These are phyloP conservation scores for Chelonia mydas DNA, from an alignment of 2,797 vertebrate species.

Conservation along the genomic window DNA sequence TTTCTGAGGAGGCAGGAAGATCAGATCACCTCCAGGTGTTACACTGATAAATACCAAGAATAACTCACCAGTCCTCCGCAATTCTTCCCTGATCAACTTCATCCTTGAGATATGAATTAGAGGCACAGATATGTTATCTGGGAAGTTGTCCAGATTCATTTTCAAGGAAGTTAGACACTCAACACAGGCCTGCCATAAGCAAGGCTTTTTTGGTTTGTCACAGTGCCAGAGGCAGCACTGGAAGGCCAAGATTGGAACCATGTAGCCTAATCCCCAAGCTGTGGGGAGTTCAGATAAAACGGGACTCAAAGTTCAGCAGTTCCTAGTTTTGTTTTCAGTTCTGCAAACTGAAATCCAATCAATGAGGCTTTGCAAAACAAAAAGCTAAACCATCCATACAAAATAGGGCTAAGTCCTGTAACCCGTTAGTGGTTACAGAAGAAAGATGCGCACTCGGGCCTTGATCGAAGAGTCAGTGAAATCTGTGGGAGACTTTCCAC, in stretches of 20 bases:
- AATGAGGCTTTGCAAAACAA: conserved; percentile 11
- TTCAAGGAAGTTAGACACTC: conserved; percentile 43
- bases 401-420: not conserved
- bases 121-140: conserved; percentile 42
- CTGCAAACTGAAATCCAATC: conserved; percentile 1
- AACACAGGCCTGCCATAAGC: conserved; percentile 4
- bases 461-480: not conserved
- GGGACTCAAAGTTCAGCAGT: not conserved
- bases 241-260: not conserved
- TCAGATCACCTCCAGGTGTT: conserved; percentile 71
- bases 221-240: not conserved
- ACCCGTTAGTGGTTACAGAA: not conserved
- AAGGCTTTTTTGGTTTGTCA: conserved; percentile 1
- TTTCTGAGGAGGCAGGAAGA: conserved; percentile 64
- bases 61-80: conserved; percentile 32
- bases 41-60: conserved; percentile 42
- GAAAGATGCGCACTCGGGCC: not conserved
- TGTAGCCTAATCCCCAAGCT: not conserved
- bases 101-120: conserved; percentile 31
- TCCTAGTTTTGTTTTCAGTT: not conserved
- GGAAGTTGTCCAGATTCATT: conserved; percentile 57
- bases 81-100: conserved; percentile 41
- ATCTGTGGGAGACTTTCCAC: not conserved
- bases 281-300: not conserved
- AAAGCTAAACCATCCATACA: not conserved